A percentile compares a stretch with the other conserved stretches of the same genome.
phyloP scores from a whole-genome alignment of 2,888 invertebrate species.

The Orthonychiurus folsomi region DNA sequence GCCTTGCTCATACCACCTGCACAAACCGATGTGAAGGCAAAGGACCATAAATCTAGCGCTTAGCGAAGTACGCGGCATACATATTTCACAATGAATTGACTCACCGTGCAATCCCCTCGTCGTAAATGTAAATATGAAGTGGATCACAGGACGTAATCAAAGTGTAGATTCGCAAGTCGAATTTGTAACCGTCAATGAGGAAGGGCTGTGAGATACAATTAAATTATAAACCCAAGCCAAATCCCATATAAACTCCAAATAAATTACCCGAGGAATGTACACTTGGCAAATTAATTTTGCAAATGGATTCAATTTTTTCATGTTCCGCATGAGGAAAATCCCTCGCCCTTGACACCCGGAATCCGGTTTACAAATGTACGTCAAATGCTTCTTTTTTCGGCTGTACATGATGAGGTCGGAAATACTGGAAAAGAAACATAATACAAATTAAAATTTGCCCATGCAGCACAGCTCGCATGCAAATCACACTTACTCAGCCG shows the following conservation, averaged over 20 bases:
- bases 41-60: too few species aligned
- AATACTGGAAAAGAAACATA: conserved; percentile 49
- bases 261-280: conserved; percentile 56
- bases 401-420: conserved; percentile 64
- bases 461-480: background rate
- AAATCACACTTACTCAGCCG: conserved; percentile 62
- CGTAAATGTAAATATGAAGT: conserved; percentile 77
- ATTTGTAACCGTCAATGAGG: conserved; percentile 84
- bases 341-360: conserved; percentile 84
- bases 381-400: conserved; percentile 59
- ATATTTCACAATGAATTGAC: too few species aligned
- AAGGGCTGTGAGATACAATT: conserved; percentile 54
- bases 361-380: conserved; percentile 85
- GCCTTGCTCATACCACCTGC: too few species aligned
- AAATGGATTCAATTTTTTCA: conserved; percentile 65
- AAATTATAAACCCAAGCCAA: background rate
- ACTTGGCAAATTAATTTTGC: conserved; percentile 81
- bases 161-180: conserved; percentile 79
- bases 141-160: conserved; percentile 86
- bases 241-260: background rate
- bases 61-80: too few species aligned
- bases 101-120: conserved; percentile 76
- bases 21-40: too few species aligned
- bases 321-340: conserved; percentile 71
- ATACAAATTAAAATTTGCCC: background rate